Percentiles rank a stretch among this genome's conserved stretches.
Evolutionary conservation across 2,113 vertebrate genomes (phyloP).

Genomic region (Sardina pilchardus): DNA sequence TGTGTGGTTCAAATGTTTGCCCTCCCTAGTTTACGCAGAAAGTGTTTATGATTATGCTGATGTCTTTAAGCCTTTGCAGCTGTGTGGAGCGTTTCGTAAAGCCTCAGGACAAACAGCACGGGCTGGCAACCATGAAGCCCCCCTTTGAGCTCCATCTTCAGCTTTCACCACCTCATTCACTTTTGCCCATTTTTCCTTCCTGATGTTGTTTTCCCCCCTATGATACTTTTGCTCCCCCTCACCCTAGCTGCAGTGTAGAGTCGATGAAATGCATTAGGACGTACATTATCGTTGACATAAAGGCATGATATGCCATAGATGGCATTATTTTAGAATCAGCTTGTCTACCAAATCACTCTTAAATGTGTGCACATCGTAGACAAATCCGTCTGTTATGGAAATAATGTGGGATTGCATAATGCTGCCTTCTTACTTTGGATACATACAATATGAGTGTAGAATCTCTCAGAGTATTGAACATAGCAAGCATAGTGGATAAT

Average conservation of each 20-base stretch:
- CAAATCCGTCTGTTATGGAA: too few species aligned
- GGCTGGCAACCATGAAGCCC: slow-evolving; percentile 3
- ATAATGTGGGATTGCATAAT: too few species aligned
- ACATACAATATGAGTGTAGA: too few species aligned
- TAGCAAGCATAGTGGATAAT: too few species aligned
- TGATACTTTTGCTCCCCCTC: neutral
- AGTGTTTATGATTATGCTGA: slow-evolving; percentile 15
- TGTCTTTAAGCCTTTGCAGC: slow-evolving; percentile 8
- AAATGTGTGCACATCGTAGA: too few species aligned
- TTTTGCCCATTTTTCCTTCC: neutral
- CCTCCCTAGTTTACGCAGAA: neutral
- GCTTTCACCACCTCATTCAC: neutral
- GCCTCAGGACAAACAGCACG: neutral
- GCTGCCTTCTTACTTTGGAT: too few species aligned
- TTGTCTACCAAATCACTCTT: too few species aligned
- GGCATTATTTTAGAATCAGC: too few species aligned
- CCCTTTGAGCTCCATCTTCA: neutral
- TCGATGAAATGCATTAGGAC: neutral
- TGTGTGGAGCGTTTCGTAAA: neutral
- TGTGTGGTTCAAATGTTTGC: slow-evolving; percentile 9
- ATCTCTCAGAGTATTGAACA: too few species aligned
- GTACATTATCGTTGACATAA: too few species aligned
- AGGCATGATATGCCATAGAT: too few species aligned
- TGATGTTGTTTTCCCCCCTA: neutral
- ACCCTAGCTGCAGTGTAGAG: neutral